A percentile compares a stretch with the other conserved stretches of the same genome.
phyloP scores from a whole-genome alignment of 2,797 vertebrate species.

The Amphiprion clarkii region DNA sequence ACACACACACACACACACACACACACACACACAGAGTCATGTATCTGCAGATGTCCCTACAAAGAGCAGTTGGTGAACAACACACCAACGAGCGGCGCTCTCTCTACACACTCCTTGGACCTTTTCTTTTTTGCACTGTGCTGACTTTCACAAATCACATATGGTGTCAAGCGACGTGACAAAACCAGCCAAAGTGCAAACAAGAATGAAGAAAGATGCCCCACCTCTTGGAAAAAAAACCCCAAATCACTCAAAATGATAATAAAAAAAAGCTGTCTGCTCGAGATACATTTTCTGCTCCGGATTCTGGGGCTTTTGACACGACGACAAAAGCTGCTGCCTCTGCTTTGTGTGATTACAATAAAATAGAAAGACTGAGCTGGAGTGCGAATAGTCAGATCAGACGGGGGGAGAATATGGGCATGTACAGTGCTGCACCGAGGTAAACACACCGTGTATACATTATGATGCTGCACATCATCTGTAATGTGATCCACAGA shows the following conservation, averaged over 20 bases:
- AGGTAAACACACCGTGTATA: slow-evolving; percentile 8
- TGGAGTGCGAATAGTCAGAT: slow-evolving; percentile 27
- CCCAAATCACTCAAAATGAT: slow-evolving; percentile 10
- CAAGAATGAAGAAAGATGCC: neutral
- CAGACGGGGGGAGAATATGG: slow-evolving; percentile 15
- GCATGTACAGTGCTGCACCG: neutral
- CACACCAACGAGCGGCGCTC: slow-evolving; percentile 13
- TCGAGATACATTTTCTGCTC: slow-evolving; percentile 27
- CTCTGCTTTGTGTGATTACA: slow-evolving; percentile 28
- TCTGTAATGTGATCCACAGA: slow-evolving; percentile 67
- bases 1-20: slow-evolving; percentile 29
- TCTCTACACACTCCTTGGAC: slow-evolving; percentile 10
- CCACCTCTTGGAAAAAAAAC: neutral
- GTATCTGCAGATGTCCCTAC: slow-evolving; percentile 59
- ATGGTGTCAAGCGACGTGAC: slow-evolving; percentile 17
- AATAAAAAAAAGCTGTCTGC: neutral
- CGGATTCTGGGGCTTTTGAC: slow-evolving; percentile 12
- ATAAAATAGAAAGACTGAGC: slow-evolving; percentile 17
- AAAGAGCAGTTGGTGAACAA: slow-evolving; percentile 60
- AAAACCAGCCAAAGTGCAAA: slow-evolving; percentile 18
- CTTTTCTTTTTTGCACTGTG: slow-evolving; percentile 1
- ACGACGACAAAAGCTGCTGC: slow-evolving; percentile 50
- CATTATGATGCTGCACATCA: slow-evolving; percentile 52
- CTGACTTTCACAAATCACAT: slow-evolving; percentile 51
- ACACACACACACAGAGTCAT: slow-evolving; percentile 35